These are phyloP conservation scores for Actinopyga echinites DNA, from an alignment of 53 echinoderm and acorn worm genomes.

Conservation along the genomic window DNA sequence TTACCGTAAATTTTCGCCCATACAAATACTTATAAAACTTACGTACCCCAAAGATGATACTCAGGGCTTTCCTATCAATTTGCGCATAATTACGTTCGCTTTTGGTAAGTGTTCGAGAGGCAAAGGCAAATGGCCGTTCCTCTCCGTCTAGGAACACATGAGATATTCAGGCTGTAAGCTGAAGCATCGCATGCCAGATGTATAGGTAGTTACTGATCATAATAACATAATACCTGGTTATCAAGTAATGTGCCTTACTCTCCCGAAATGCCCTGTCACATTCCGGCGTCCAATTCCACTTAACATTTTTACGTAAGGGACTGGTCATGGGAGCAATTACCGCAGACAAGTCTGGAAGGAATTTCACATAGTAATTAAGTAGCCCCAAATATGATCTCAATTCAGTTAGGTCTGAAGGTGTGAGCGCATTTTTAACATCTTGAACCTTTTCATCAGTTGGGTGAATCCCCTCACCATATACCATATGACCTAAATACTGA, in stretches of 20 bases:
- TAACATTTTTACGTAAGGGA: no score
- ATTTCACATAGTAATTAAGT: background rate
- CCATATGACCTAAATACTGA: no score
- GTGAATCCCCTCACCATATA: no score
- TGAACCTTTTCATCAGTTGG: no score
- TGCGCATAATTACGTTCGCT: constrained; percentile 67
- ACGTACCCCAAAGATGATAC: constrained; percentile 54
- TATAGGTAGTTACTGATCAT: background rate
- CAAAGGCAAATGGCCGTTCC: background rate
- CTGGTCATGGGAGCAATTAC: background rate
- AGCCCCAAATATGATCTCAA: background rate
- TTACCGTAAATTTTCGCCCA: constrained; percentile 43
- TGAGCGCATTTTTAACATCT: no score
- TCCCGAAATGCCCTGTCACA: no score
- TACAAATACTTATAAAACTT: constrained; percentile 61
- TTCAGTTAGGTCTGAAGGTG: background rate
- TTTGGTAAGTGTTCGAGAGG: constrained; percentile 8
- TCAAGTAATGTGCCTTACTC: no score
- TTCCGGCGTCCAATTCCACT: no score
- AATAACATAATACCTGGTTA: no score
- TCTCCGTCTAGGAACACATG: background rate
- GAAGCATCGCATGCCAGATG: background rate
- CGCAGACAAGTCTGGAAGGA: background rate
- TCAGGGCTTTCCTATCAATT: constrained; percentile 59
- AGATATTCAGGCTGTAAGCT: background rate